Conservation (phyloP, 2,797 vertebrate genomes). For the Sebastes ruberrimus region DNA sequence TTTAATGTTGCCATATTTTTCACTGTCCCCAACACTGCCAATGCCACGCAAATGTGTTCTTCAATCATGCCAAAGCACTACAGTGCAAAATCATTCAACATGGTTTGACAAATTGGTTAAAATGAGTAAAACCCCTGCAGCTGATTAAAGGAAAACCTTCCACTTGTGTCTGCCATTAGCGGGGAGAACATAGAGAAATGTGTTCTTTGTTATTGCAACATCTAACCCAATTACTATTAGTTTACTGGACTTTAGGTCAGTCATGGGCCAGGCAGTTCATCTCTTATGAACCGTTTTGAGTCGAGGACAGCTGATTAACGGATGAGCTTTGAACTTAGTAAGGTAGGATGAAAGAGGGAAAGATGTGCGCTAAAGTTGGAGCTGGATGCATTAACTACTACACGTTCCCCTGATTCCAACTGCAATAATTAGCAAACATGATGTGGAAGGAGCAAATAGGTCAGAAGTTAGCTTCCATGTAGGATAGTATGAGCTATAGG, state of each 20-base stretch:
- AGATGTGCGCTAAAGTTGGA: neutral
- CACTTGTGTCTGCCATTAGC: neutral
- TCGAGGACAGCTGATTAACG: conserved; percentile 2
- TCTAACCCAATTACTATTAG: neutral
- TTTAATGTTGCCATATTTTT: conserved; percentile 46
- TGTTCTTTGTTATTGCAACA: neutral
- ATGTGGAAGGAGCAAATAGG: neutral
- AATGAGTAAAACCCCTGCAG: neutral
- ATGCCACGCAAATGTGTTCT: neutral
- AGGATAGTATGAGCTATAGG: neutral
- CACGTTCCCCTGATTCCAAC: neutral
- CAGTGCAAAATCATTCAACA: conserved; percentile 9
- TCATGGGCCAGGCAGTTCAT: neutral
- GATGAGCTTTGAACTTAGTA: conserved; percentile 6
- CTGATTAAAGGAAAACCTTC: conserved; percentile 24
- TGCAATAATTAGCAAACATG: neutral
- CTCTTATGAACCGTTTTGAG: neutral
- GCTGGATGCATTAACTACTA: neutral
- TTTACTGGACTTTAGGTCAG: conserved; percentile 10
- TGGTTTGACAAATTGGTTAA: neutral
- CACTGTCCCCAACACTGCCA: conserved; percentile 9
- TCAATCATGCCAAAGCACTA: conserved; percentile 16
- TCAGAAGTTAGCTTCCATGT: neutral
- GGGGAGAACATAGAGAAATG: neutral
- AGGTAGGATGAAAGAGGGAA: conserved; percentile 23